A percentile compares a stretch with the other conserved stretches of the same genome.
Conservation (phyloP, 1,140 invertebrate species). For the Leptinotarsa defecta region DNA sequence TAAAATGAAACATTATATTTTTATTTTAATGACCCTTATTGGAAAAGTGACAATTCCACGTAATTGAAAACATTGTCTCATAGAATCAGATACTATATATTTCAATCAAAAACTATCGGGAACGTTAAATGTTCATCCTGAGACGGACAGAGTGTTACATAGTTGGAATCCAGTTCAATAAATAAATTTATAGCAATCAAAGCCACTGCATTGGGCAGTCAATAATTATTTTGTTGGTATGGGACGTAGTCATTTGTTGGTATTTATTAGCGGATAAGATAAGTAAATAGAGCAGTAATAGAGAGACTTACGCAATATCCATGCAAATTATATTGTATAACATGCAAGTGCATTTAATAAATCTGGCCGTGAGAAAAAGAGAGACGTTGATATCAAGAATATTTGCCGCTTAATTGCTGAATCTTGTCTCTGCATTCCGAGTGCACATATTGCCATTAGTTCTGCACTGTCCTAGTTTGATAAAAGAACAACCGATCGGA, state of each 20-base stretch:
- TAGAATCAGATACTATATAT: too few species aligned
- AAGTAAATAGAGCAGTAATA: constrained; percentile 22
- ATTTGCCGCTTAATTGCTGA: constrained; percentile 7
- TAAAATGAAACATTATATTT: too few species aligned
- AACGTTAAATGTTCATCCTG: too few species aligned
- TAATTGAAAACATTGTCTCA: too few species aligned
- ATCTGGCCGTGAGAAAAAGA: constrained; percentile 5
- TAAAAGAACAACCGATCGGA: background rate
- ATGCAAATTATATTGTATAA: constrained; percentile 20
- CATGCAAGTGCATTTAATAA: constrained; percentile 11
- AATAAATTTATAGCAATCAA: background rate
- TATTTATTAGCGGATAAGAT: constrained; percentile 22
- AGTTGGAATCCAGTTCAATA: background rate
- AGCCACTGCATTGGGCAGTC: background rate
- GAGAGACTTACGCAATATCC: constrained; percentile 11
- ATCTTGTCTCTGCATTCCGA: constrained; percentile 2
- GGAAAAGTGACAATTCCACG: too few species aligned
- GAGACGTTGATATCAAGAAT: background rate
- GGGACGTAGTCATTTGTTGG: constrained; percentile 12
- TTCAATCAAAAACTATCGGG: too few species aligned
- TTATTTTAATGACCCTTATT: too few species aligned
- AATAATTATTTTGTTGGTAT: constrained; percentile 14
- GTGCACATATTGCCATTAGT: background rate
- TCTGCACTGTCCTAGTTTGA: constrained; percentile 1
- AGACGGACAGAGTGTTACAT: too few species aligned